Percentiles rank a stretch among this genome's conserved stretches.
These are phyloP conservation scores for Bradysia coprophila DNA, from an alignment of 1,140 invertebrate species.

Conservation along the genomic window DNA sequence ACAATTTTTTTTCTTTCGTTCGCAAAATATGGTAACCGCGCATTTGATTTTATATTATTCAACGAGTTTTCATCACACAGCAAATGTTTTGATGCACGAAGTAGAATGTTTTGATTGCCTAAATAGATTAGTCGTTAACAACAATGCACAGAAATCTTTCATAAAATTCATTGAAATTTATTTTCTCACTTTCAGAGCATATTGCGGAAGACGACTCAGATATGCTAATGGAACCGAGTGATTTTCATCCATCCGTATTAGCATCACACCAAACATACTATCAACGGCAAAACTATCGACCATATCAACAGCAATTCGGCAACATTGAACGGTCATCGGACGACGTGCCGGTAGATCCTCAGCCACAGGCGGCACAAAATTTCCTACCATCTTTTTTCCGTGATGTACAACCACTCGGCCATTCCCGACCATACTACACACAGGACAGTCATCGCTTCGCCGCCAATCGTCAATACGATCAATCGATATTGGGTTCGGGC, in stretches of 20 bases:
- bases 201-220: constrained; percentile 20
- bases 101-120: too few species aligned
- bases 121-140: too few species aligned
- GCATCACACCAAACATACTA: constrained; percentile 9
- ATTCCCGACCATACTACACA: constrained; percentile 19
- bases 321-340: not conserved
- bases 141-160: too few species aligned
- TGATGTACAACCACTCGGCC: constrained; percentile 19
- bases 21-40: too few species aligned
- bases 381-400: constrained; percentile 22
- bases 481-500: constrained; percentile 54
- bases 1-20: too few species aligned
- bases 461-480: constrained; percentile 15
- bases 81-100: too few species aligned
- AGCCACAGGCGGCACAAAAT: constrained; percentile 19
- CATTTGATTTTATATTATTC: too few species aligned
- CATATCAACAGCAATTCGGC: not conserved
- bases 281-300: not conserved
- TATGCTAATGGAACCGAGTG: constrained; percentile 23
- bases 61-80: too few species aligned
- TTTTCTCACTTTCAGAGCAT: constrained; percentile 11
- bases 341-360: constrained; percentile 10
- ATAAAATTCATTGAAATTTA: too few species aligned
- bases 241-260: constrained; percentile 9
- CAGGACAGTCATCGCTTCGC: constrained; percentile 1